phyloP scores from a whole-genome alignment of 2,113 vertebrate genomes.

The Nibea albiflora region DNA sequence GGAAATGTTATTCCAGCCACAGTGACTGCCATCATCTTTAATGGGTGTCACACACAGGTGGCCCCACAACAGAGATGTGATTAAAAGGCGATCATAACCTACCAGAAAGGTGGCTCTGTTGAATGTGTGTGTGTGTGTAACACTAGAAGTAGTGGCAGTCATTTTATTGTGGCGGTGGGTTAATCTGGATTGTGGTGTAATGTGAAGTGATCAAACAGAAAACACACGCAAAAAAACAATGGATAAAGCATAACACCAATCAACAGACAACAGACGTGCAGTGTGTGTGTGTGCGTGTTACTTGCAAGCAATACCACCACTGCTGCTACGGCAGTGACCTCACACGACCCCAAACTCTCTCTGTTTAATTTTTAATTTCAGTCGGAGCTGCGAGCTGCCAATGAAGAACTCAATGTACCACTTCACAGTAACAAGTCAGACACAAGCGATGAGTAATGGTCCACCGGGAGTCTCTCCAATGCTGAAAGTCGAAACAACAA shows the following conservation, averaged over 20 bases:
- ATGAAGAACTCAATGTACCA: slow-evolving; percentile 45
- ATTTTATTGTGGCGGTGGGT: neutral
- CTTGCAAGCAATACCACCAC: neutral
- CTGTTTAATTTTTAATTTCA: slow-evolving; percentile 25
- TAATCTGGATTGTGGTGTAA: neutral
- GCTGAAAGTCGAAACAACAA: slow-evolving; percentile 53
- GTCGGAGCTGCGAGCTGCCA: neutral
- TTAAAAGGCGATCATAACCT: slow-evolving; percentile 69
- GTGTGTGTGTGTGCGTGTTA: neutral
- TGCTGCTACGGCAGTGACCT: slow-evolving; percentile 5
- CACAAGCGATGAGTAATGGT: slow-evolving; percentile 44
- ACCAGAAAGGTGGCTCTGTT: slow-evolving; percentile 26
- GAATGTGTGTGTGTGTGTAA: neutral
- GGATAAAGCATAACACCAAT: neutral
- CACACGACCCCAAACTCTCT: neutral
- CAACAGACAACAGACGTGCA: neutral
- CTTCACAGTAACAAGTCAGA: slow-evolving; percentile 41
- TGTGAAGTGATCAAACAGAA: neutral
- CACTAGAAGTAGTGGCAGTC: neutral
- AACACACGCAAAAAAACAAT: neutral
- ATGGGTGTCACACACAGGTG: slow-evolving; percentile 69
- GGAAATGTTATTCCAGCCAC: slow-evolving; percentile 69
- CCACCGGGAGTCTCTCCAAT: slow-evolving; percentile 29
- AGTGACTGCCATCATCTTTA: slow-evolving; percentile 68
- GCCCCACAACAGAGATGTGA: slow-evolving; percentile 60